A percentile compares a stretch with the other conserved stretches of the same genome.
These are phyloP conservation scores for Dermochelys coriacea DNA, from an alignment of 2,797 vertebrate species.

Conservation along the genomic window DNA sequence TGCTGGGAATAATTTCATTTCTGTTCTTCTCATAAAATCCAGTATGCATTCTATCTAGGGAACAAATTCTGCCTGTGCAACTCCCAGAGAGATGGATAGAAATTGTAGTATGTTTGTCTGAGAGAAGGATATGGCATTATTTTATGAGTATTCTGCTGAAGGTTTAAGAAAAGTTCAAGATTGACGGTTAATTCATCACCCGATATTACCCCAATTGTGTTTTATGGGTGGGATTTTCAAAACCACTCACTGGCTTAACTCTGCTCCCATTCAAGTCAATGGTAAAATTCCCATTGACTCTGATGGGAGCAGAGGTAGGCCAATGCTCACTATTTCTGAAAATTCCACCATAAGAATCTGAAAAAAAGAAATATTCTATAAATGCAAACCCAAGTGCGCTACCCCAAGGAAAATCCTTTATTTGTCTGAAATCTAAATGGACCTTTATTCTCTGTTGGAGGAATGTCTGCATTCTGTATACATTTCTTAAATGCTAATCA, in stretches of 20 bases:
- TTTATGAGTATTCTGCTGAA: not conserved
- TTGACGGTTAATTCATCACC: not conserved
- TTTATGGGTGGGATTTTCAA: slow-evolving; percentile 23
- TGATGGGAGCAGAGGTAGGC: not conserved
- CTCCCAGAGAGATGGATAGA: not conserved
- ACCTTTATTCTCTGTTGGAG: not conserved
- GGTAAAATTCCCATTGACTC: slow-evolving; percentile 3
- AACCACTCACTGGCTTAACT: not conserved
- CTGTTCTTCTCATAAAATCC: not conserved
- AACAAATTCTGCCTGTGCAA: not conserved
- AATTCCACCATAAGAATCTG: not conserved
- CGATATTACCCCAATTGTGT: slow-evolving; percentile 1
- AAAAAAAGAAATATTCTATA: not conserved
- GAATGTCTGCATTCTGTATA: not conserved
- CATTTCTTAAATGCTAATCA: not conserved
- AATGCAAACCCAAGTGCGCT: not conserved
- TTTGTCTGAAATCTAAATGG: not conserved
- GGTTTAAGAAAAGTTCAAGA: slow-evolving; percentile 13
- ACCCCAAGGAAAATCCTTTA: not conserved
- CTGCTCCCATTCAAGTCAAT: not conserved
- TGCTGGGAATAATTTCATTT: not conserved
- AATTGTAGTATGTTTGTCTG: not conserved
- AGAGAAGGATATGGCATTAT: not conserved
- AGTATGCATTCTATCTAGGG: slow-evolving; percentile 39
- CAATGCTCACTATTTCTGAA: not conserved